Evolutionary conservation across 37 sponge, comb jelly and placozoan species (phyloP).

Genomic region (Spongilla lacustris): DNA sequence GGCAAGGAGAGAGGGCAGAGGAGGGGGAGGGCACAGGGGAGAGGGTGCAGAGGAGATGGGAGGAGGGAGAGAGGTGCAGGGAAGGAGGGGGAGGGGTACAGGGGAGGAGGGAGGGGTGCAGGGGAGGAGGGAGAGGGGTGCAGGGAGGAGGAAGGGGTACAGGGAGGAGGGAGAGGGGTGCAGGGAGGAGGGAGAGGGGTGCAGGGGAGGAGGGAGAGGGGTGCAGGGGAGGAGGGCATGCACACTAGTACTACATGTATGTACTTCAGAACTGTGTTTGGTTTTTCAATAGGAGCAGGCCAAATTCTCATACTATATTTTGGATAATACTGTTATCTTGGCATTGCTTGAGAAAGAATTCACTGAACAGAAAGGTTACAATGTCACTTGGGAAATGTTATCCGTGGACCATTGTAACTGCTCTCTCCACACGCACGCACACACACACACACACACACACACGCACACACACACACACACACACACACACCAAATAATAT

Average conservation of each 20-base stretch:
- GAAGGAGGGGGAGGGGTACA: neutral
- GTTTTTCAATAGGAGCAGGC: conserved; percentile 19
- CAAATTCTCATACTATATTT: conserved; percentile 79
- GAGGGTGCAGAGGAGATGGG: no score
- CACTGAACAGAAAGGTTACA: conserved; percentile 6
- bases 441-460: neutral
- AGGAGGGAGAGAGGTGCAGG: no score
- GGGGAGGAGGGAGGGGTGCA: neutral
- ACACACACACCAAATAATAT: neutral
- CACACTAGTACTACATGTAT: no score
- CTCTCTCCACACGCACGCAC: neutral
- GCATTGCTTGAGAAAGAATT: conserved; percentile 76
- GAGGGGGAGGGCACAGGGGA: no score
- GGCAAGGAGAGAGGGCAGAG: no score
- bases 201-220: neutral
- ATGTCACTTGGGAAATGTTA: neutral
- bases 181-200: neutral
- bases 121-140: neutral
- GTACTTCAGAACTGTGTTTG: neutral
- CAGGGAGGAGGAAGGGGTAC: neutral
- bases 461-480: neutral
- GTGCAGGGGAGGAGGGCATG: neutral
- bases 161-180: neutral
- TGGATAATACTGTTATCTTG: conserved; percentile 77
- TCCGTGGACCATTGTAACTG: neutral